Conservation (phyloP, 2,888 invertebrate species). For the Platycheirus albimanus region DNA sequence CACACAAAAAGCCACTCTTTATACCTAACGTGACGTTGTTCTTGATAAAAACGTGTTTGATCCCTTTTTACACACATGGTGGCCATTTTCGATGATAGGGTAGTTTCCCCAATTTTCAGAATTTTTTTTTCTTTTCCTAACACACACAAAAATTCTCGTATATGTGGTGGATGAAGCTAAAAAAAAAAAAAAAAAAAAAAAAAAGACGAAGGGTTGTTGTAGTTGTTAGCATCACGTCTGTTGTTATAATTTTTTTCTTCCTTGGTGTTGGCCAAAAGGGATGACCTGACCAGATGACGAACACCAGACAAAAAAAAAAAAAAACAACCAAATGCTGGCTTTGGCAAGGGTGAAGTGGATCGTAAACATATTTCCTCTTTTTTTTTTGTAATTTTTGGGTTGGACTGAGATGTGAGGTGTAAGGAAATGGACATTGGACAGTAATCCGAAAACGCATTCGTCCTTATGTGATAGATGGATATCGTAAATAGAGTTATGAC, state of each 20-base stretch:
- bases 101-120: slow-evolving; percentile 20
- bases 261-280: slow-evolving; percentile 19
- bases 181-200: slow-evolving; percentile 4
- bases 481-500: slow-evolving; percentile 58
- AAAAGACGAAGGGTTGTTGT: slow-evolving; percentile 22
- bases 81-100: slow-evolving; percentile 43
- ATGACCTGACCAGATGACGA: slow-evolving; percentile 33
- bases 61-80: slow-evolving; percentile 53
- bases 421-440: slow-evolving; percentile 20
- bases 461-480: slow-evolving; percentile 62
- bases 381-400: background rate
- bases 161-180: background rate
- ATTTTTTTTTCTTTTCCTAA: background rate
- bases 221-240: slow-evolving; percentile 26
- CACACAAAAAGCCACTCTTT: slow-evolving; percentile 33
- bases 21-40: slow-evolving; percentile 43
- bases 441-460: slow-evolving; percentile 59
- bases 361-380: slow-evolving; percentile 53
- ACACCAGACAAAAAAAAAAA: too few relatives aligned
- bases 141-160: slow-evolving; percentile 8
- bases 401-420: slow-evolving; percentile 17
- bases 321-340: slow-evolving; percentile 1
- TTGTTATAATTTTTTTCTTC: slow-evolving; percentile 19
- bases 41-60: slow-evolving; percentile 64
- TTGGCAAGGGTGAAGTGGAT: slow-evolving; percentile 47